Conservation (phyloP, 2,888 invertebrate genomes). For the Patella depressa region DNA sequence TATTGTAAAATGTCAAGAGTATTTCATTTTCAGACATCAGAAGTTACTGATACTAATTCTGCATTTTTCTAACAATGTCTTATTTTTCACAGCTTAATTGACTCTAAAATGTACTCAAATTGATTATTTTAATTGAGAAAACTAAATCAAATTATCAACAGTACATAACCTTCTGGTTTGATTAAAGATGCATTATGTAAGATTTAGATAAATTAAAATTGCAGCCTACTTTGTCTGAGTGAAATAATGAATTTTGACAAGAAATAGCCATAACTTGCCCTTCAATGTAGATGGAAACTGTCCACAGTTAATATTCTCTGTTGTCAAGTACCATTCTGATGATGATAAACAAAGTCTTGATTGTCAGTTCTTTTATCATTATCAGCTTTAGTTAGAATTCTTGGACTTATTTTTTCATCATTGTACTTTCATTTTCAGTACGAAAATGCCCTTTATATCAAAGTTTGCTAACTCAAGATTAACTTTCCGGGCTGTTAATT, state of each 20-base stretch:
- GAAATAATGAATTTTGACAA: too few relatives aligned
- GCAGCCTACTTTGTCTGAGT: too few relatives aligned
- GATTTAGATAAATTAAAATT: too few relatives aligned
- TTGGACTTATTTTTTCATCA: background rate
- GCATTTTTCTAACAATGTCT: too few relatives aligned
- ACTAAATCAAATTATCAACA: background rate
- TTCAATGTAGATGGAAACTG: too few relatives aligned
- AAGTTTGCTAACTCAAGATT: constrained; percentile 69
- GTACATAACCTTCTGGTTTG: too few relatives aligned
- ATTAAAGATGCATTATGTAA: too few relatives aligned
- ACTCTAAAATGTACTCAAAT: background rate
- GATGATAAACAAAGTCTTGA: background rate
- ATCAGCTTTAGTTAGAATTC: background rate
- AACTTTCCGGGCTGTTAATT: constrained; percentile 68
- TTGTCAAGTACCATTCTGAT: background rate
- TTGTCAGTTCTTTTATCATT: background rate
- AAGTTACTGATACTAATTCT: background rate
- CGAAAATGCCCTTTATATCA: constrained; percentile 70
- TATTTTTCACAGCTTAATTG: too few relatives aligned
- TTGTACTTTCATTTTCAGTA: constrained; percentile 45
- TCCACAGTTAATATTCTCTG: too few relatives aligned
- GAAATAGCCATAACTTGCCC: too few relatives aligned
- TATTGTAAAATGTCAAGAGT: background rate
- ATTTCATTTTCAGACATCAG: background rate
- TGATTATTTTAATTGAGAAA: background rate